These are phyloP conservation scores for Eilema sororculum DNA, from an alignment of 2,888 invertebrate species.

Conservation along the genomic window DNA sequence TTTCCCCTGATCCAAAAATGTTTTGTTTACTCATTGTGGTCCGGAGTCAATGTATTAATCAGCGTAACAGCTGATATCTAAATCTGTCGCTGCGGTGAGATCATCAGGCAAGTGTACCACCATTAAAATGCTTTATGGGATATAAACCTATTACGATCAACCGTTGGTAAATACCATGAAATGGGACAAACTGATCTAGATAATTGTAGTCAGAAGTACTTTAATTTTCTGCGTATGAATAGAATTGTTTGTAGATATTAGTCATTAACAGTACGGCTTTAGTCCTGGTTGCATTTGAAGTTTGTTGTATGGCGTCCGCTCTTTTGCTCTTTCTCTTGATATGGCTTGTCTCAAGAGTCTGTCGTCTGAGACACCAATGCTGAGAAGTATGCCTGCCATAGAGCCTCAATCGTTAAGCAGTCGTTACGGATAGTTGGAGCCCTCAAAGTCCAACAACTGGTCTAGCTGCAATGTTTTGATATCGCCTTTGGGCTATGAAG, in stretches of 20 bases:
- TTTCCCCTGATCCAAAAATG: constrained; percentile 20
- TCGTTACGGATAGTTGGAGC: no score
- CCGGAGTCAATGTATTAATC: constrained; percentile 53
- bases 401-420: no score
- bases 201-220: neutral
- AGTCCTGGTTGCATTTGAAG: no score
- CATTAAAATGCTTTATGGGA: constrained; percentile 35
- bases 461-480: no score
- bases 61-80: constrained; percentile 68
- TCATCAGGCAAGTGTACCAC: constrained; percentile 50
- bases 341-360: no score
- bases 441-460: no score
- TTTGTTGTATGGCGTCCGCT: no score
- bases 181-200: constrained; percentile 15
- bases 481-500: no score
- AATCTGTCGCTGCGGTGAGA: constrained; percentile 65
- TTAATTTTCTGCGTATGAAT: neutral
- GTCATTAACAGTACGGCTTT: no score
- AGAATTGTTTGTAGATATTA: neutral
- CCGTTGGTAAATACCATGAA: constrained; percentile 20
- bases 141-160: constrained; percentile 27
- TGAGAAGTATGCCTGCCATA: no score
- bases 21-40: constrained; percentile 50
- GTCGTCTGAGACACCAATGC: no score
- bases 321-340: no score